Base-by-base conservation (phyloP, 2,888 invertebrate species). In the Drosophila colorata region DNA sequence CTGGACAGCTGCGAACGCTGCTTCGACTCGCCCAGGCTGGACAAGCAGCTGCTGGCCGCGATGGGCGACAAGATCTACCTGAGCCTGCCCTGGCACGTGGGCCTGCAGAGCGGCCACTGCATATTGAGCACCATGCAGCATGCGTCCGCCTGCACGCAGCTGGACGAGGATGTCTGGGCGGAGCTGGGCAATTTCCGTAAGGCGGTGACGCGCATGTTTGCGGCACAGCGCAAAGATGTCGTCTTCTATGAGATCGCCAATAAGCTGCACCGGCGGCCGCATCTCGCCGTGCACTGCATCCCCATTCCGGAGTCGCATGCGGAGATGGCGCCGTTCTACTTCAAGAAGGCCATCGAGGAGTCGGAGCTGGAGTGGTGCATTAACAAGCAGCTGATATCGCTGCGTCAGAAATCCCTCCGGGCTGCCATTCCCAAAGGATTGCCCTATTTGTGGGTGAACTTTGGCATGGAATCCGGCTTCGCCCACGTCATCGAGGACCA, bases 401-500 rank as follows among this genome's bases (percentile, higher is more conserved):
- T 97, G 4, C 93, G 93, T 8, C 16, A 74, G 0, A 96, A 95
- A 90, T 95, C 96, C 90, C 93, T 99, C 20, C 94, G 97, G 41
- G 94, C 94, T 89, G 95, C 96, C 13, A 93, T 99, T 69, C 99
- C 99, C 0, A 98, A 97, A 92, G 98, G 98, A 0, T 94, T 99
- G 74, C 97, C 99, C 0, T 99, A 99, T 91, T 98, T 99, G 92
- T 95, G 96, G 93, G 96, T 99, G 0, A 96, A 97, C 92, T 99
- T 99, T 93, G 98, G 97, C 16, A 95, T 96, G 93, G 95, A 96
- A 43, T 95, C 95, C 53, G 99, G 99, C 1, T 99, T 96, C 93
- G 99, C 98, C 47, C 99, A 99, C 93, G 97, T 99, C 0, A 98
- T 99, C 87, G 99, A 99, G 93, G 97, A 99, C 92, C 97, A 97